Evolutionary conservation across 2,113 vertebrate species (phyloP).

Genomic region (Dicrurus megarhynchus): DNA sequence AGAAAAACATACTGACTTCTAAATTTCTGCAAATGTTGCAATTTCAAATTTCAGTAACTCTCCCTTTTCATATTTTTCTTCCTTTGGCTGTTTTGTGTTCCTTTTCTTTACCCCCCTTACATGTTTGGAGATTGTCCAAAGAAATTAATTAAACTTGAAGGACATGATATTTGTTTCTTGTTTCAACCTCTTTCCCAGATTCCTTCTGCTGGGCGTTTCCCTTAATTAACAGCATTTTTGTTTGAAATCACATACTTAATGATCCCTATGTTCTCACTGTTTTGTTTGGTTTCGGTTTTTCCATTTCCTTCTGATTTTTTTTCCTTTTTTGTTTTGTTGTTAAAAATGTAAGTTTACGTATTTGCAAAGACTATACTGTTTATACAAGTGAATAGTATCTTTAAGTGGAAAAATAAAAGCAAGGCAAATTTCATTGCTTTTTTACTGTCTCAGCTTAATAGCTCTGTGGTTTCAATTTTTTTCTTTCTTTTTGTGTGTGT

Average conservation of each 20-base stretch:
- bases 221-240: constrained; percentile 69
- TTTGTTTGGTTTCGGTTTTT: constrained; percentile 48
- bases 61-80: not conserved
- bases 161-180: constrained; percentile 57
- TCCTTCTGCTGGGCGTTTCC: constrained; percentile 52
- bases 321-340: not conserved
- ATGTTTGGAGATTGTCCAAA: constrained; percentile 35
- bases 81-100: not conserved
- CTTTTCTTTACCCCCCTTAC: no score
- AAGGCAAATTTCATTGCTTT: constrained; percentile 38
- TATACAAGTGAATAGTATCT: constrained; percentile 63
- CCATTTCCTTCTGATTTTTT: constrained; percentile 48
- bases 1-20: constrained; percentile 11
- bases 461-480: constrained; percentile 37
- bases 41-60: not conserved
- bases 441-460: constrained; percentile 65
- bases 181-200: constrained; percentile 57
- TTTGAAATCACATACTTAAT: constrained; percentile 64
- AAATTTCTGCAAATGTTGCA: not conserved
- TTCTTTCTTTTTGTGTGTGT: constrained; percentile 10
- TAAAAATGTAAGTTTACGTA: constrained; percentile 66
- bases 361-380: constrained; percentile 62
- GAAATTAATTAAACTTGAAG: constrained; percentile 57
- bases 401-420: constrained; percentile 59
- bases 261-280: constrained; percentile 23